These are phyloP conservation scores for Gnatocerus cornutus DNA, from an alignment of 2,888 invertebrate genomes.

Conservation along the genomic window DNA sequence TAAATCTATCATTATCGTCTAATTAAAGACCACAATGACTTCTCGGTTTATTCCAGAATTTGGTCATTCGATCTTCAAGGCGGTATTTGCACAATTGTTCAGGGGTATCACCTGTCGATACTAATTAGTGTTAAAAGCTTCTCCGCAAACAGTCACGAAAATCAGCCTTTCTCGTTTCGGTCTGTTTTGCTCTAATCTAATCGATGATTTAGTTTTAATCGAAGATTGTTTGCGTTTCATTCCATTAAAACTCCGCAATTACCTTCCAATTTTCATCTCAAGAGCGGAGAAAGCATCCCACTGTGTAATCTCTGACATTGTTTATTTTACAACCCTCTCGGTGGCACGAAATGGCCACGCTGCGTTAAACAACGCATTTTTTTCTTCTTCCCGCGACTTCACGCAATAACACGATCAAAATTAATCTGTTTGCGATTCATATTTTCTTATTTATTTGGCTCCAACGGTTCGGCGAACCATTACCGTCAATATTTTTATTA, in stretches of 20 bases:
- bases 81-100: not conserved
- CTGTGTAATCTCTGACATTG: constrained; percentile 30
- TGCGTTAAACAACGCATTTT: constrained; percentile 14
- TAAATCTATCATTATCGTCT: constrained; percentile 26
- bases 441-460: constrained; percentile 2
- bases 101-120: constrained; percentile 6
- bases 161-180: constrained; percentile 14
- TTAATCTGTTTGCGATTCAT: not conserved
- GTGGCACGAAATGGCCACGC: constrained; percentile 14
- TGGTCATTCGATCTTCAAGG: no score
- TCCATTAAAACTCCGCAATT: constrained; percentile 6
- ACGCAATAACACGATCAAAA: not conserved
- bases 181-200: constrained; percentile 16
- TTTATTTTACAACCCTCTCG: constrained; percentile 32
- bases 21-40: constrained; percentile 19
- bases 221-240: not conserved
- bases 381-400: not conserved
- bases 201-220: constrained; percentile 21
- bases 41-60: not conserved
- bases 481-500: constrained; percentile 5
- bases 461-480: constrained; percentile 6
- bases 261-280: constrained; percentile 20
- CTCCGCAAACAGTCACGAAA: constrained; percentile 21
- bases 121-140: constrained; percentile 18
- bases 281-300: constrained; percentile 17